phyloP scores from a whole-genome alignment of 1,140 invertebrate species.

The Zaprionus inermis region DNA sequence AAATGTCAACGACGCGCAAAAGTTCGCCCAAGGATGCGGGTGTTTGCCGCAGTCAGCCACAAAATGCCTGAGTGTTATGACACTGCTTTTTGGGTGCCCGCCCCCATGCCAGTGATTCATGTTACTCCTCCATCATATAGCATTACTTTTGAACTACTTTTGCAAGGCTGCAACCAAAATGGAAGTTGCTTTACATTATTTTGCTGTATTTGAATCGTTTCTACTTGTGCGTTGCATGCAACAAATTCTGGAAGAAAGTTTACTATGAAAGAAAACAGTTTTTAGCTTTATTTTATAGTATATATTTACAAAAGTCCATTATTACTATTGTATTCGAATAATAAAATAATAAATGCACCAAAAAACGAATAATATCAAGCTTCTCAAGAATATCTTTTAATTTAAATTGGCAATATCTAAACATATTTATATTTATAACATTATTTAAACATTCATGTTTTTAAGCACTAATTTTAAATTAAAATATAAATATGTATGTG shows the following conservation, averaged over 20 bases:
- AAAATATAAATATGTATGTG: too few relatives aligned
- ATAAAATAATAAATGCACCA: too few relatives aligned
- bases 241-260: not conserved
- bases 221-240: not conserved
- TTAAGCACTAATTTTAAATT: too few relatives aligned
- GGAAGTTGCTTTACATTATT: slow-evolving; percentile 1
- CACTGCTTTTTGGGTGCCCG: slow-evolving; percentile 4
- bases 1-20: slow-evolving; percentile 67
- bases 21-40: slow-evolving; percentile 54
- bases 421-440: too few relatives aligned
- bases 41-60: slow-evolving; percentile 10
- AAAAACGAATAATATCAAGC: too few relatives aligned
- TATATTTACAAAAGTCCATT: too few relatives aligned
- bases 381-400: too few relatives aligned
- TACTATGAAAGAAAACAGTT: not conserved
- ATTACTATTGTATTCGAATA: too few relatives aligned
- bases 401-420: too few relatives aligned
- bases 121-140: not conserved
- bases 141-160: slow-evolving; percentile 21
- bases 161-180: not conserved
- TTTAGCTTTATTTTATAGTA: not conserved
- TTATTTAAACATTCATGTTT: too few relatives aligned
- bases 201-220: not conserved
- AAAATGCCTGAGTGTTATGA: slow-evolving; percentile 37
- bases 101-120: not conserved